Percentiles rank a stretch among this genome's conserved stretches.
These are phyloP conservation scores for Mesorhabditis spiculigera DNA, from an alignment of 2,888 invertebrate genomes.

Conservation along the genomic window DNA sequence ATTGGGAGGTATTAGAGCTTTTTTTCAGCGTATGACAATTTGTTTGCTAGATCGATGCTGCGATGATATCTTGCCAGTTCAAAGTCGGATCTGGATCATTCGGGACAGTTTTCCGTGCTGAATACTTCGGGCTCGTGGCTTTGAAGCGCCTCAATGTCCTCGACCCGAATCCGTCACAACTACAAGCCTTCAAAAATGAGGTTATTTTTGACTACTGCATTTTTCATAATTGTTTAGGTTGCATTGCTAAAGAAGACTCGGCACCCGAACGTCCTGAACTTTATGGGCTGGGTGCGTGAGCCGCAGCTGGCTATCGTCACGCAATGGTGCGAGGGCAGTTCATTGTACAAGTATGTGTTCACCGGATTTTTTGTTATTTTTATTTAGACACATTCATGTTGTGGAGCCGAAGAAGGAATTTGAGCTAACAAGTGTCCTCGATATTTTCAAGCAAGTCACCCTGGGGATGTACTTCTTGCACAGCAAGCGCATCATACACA, in stretches of 20 bases:
- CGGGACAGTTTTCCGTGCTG: conserved; percentile 86
- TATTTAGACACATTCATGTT: conserved; percentile 86
- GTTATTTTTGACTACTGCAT: conserved; percentile 59
- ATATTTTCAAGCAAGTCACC: conserved; percentile 92
- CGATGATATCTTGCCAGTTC: conserved; percentile 71
- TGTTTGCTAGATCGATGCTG: conserved; percentile 19
- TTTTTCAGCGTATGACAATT: background rate
- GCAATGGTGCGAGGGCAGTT: conserved; percentile 64
- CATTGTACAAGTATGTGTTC: conserved; percentile 63
- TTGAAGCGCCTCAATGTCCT: conserved; percentile 96
- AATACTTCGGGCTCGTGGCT: conserved; percentile 73
- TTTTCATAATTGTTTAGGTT: conserved; percentile 31
- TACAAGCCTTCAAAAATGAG: conserved; percentile 98
- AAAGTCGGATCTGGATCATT: conserved; percentile 96
- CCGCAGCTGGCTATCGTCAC: conserved; percentile 91
- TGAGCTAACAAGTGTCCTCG: conserved; percentile 83
- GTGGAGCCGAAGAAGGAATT: conserved; percentile 74
- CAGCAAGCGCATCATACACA: conserved; percentile 94
- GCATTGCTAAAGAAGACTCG: conserved; percentile 66
- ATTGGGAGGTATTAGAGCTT: conserved; percentile 49
- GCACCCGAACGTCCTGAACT: conserved; percentile 93
- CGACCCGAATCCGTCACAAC: conserved; percentile 88
- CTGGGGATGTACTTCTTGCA: conserved; percentile 98
- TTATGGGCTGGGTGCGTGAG: conserved; percentile 92
- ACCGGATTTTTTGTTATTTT: conserved; percentile 15